phyloP scores from a whole-genome alignment of 2,888 invertebrate genomes.

The Drosophila neonasuta region DNA sequence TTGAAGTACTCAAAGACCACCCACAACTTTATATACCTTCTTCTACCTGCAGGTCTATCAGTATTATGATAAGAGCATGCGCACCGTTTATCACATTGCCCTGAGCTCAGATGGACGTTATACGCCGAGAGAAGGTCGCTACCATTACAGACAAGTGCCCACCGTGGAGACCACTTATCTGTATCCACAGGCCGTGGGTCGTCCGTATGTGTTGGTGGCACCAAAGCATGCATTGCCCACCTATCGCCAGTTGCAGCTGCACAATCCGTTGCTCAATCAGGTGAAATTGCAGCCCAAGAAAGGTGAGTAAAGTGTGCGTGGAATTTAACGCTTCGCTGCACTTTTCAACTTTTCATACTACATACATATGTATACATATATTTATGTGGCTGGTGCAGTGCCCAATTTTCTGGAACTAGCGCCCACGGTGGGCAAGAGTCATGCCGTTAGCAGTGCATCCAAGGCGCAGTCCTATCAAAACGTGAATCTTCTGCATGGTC shows the following conservation, averaged over 20 bases:
- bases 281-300: conserved; percentile 78
- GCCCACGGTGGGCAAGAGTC: conserved; percentile 62
- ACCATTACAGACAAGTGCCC: conserved; percentile 81
- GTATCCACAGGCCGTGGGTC: conserved; percentile 82
- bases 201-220: conserved; percentile 59
- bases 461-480: conserved; percentile 79
- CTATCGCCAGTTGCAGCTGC: conserved; percentile 77
- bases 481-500: conserved; percentile 74
- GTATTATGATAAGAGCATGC: conserved; percentile 76
- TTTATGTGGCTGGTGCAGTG: conserved; percentile 46
- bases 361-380: neutral
- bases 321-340: conserved; percentile 32
- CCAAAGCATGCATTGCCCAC: conserved; percentile 73
- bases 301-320: conserved; percentile 58
- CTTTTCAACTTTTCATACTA: neutral
- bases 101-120: conserved; percentile 84
- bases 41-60: conserved; percentile 78
- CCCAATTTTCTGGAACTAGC: conserved; percentile 70
- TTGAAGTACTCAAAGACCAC: neutral
- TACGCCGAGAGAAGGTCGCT: conserved; percentile 83
- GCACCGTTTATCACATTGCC: conserved; percentile 82
- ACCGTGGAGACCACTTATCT: conserved; percentile 85
- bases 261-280: conserved; percentile 79
- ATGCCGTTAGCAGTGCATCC: conserved; percentile 56
- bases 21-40: neutral